phyloP scores from a whole-genome alignment of 2,113 vertebrate genomes.

The Ictidomys tridecemlineatus region DNA sequence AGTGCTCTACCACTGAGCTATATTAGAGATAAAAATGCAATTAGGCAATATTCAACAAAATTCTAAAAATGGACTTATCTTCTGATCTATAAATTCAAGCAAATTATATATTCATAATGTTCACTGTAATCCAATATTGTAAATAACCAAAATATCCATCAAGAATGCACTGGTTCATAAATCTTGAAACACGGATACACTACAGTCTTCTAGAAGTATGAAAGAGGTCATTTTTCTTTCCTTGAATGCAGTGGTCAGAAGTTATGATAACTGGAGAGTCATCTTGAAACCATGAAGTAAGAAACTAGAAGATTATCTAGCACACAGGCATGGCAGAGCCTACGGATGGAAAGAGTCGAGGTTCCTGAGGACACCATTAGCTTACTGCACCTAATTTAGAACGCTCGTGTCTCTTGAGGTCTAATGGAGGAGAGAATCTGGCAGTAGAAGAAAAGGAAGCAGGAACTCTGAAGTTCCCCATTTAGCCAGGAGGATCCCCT shows the following conservation, averaged over 20 bases:
- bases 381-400: background rate
- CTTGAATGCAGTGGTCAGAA: background rate
- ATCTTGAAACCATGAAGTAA: background rate
- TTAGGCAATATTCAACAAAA: background rate
- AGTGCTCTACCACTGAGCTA: no score
- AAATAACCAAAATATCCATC: slow-evolving; percentile 27
- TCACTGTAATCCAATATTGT: background rate
- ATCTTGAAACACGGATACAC: background rate
- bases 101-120: background rate
- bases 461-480: background rate
- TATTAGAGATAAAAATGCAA: background rate
- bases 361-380: no score
- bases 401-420: background rate
- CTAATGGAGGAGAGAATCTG: background rate
- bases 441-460: background rate
- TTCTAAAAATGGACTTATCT: background rate
- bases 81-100: background rate
- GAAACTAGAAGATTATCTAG: background rate
- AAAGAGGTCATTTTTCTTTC: background rate
- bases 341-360: background rate
- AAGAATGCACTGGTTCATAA: background rate
- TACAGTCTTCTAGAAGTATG: background rate
- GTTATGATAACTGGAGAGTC: background rate
- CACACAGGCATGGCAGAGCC: background rate
- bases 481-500: background rate